phyloP scores from a whole-genome alignment of 2,113 vertebrate species.

The Xiphorhynchus elegans region DNA sequence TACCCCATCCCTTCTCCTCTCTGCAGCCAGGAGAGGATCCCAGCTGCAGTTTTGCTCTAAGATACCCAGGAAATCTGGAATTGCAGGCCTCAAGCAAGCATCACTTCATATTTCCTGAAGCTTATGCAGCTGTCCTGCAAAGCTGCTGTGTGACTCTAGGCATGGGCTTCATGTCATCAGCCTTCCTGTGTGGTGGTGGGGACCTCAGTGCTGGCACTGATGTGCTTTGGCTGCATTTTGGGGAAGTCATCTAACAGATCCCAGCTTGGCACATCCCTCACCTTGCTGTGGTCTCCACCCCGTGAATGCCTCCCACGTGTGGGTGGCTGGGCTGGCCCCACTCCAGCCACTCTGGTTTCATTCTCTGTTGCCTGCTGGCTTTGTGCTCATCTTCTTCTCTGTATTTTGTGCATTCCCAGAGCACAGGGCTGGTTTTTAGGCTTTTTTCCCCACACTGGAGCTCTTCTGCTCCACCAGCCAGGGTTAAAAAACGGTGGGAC shows the following conservation, averaged over 20 bases:
- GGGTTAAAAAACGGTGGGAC: background rate
- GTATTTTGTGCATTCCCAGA: background rate
- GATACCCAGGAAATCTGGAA: background rate
- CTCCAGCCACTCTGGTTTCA: background rate
- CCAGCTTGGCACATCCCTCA: background rate
- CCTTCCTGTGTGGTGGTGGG: fast-evolving
- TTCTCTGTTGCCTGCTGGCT: background rate
- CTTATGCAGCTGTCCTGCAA: background rate
- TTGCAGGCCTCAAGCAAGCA: background rate
- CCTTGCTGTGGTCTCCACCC: background rate
- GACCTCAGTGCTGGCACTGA: fast-evolving
- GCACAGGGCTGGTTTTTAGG: background rate
- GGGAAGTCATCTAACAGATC: fast-evolving
- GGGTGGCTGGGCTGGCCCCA: background rate
- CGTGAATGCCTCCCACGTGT: fast-evolving
- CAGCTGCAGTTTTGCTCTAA: background rate
- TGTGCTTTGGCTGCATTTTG: background rate
- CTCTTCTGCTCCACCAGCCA: background rate
- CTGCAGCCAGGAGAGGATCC: background rate
- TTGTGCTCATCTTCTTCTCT: background rate
- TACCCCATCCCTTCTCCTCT: fast-evolving
- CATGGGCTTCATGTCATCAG: background rate
- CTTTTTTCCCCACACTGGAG: background rate
- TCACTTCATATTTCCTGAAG: background rate
- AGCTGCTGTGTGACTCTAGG: background rate